Percentiles rank a stretch among this genome's conserved stretches.
These are phyloP conservation scores for Scytalopus superciliaris DNA, from an alignment of 2,113 vertebrate species.

Conservation along the genomic window DNA sequence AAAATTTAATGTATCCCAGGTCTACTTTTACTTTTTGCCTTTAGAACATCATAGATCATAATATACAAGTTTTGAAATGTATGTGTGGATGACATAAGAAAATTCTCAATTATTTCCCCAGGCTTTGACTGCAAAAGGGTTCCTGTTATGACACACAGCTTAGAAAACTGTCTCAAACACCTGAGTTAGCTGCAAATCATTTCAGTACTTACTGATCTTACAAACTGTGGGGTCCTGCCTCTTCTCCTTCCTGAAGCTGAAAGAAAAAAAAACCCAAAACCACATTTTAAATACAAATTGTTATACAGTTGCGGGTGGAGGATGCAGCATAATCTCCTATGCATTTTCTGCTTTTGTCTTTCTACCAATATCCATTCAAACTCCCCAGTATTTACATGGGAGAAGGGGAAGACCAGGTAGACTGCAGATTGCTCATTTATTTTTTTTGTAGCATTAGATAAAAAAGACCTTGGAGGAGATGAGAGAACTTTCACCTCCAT, in stretches of 20 bases:
- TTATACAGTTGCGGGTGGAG: background rate
- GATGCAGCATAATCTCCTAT: background rate
- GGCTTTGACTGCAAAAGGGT: background rate
- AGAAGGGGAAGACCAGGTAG: background rate
- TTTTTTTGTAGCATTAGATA: background rate
- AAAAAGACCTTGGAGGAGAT: background rate
- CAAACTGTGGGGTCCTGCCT: background rate
- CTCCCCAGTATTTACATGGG: background rate
- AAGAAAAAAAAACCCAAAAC: background rate
- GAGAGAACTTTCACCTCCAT: background rate
- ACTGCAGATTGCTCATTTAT: background rate
- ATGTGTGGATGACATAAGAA: background rate
- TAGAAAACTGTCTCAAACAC: background rate
- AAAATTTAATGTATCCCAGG: background rate
- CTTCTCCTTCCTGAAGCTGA: constrained; percentile 46
- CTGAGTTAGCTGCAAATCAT: background rate
- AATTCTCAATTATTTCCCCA: background rate
- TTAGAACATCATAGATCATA: background rate
- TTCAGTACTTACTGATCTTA: constrained; percentile 59
- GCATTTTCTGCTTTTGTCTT: background rate
- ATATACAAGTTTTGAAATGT: background rate
- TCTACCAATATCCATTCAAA: background rate
- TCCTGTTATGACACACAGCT: background rate
- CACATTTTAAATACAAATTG: background rate
- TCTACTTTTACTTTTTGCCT: background rate